Evolutionary conservation across 37 sponge, comb jelly and placozoan genomes (phyloP).

Genomic region (Chondrilla cf. caribensis): DNA sequence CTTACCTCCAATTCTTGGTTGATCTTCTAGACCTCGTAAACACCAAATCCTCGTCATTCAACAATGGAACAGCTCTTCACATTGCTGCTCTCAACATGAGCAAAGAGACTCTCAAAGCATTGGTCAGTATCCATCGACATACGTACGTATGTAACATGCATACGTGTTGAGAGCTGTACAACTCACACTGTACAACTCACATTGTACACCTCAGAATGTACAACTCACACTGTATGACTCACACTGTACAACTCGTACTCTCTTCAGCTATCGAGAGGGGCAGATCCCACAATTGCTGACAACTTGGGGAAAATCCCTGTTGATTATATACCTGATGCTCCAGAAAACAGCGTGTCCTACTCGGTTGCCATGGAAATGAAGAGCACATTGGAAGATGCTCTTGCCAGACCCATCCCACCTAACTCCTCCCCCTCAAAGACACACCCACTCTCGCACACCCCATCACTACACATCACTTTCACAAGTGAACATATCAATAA

Average conservation of each 20-base stretch:
- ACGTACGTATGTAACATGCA: not conserved
- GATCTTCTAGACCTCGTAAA: constrained; percentile 39
- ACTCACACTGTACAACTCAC: too few relatives aligned
- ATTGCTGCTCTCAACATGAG: constrained; percentile 79
- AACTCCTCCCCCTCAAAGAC: too few relatives aligned
- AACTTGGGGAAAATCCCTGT: constrained; percentile 26
- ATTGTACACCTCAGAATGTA: too few relatives aligned
- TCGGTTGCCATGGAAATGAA: not conserved
- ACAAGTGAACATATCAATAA: too few relatives aligned
- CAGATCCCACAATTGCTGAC: constrained; percentile 42
- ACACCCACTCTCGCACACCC: not conserved
- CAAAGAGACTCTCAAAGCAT: constrained; percentile 35
- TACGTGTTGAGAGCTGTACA: too few relatives aligned
- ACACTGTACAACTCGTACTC: too few relatives aligned
- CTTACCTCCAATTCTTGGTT: too few relatives aligned
- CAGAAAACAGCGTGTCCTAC: not conserved
- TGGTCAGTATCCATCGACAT: constrained; percentile 36
- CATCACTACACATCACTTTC: too few relatives aligned
- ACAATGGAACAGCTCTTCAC: constrained; percentile 75
- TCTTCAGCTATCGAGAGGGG: constrained; percentile 32
- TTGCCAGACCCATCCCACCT: not conserved
- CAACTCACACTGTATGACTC: too few relatives aligned
- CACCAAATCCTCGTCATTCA: constrained; percentile 54
- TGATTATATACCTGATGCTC: constrained; percentile 42
- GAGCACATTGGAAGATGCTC: not conserved